Percentiles rank a stretch among this genome's conserved stretches.
phyloP scores from a whole-genome alignment of 2,797 vertebrate genomes.

The Molossus alvarezi region DNA sequence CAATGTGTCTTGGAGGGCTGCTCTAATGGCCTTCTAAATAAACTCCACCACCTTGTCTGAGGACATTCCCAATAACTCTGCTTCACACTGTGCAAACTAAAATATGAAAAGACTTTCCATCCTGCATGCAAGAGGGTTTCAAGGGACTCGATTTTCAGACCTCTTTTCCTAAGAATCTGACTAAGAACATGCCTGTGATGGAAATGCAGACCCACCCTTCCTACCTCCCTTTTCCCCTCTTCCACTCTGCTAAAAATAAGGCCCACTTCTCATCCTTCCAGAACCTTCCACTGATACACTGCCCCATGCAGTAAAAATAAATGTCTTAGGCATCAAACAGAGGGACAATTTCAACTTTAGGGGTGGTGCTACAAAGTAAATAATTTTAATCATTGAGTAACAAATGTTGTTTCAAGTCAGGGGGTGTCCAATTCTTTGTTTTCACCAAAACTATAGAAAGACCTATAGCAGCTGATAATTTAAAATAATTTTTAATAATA shows the following conservation, averaged over 20 bases:
- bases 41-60: background rate
- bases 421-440: constrained; percentile 15
- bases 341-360: constrained; percentile 43
- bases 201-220: background rate
- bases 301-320: constrained; percentile 52
- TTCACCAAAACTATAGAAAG: constrained; percentile 58
- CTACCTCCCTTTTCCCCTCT: background rate
- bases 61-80: background rate
- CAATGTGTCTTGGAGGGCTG: background rate
- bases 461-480: constrained; percentile 49
- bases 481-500: constrained; percentile 54
- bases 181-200: background rate
- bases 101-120: constrained; percentile 11
- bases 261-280: background rate
- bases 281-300: constrained; percentile 38
- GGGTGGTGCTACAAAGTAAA: background rate
- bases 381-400: constrained; percentile 40
- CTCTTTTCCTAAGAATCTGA: constrained; percentile 33
- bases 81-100: background rate
- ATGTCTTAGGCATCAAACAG: constrained; percentile 42
- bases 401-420: background rate
- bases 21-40: background rate
- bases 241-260: background rate
- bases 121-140: background rate
- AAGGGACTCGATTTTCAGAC: constrained; percentile 19